Conservation (phyloP, 2,888 invertebrate species). For the Epirrhoe alternata region DNA sequence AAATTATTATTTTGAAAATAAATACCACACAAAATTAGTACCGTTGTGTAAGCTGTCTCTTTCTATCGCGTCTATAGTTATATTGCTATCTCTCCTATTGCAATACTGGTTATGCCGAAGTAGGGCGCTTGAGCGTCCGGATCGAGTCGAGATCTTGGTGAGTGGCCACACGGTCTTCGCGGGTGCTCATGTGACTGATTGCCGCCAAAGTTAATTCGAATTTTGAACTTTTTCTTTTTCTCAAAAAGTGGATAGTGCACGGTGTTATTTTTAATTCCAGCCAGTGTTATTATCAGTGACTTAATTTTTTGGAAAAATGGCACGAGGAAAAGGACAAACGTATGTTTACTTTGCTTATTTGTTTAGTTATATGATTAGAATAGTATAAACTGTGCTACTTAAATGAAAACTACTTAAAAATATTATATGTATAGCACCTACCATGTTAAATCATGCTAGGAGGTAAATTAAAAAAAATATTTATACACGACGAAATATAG, state of each 20-base stretch:
- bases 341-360: conserved; percentile 57
- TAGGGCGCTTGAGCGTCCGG: conserved; percentile 78
- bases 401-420: too few species aligned
- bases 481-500: not conserved
- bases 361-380: conserved; percentile 18
- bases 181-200: conserved; percentile 79
- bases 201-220: conserved; percentile 71
- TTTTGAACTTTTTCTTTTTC: conserved; percentile 55
- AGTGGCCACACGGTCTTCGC: conserved; percentile 79
- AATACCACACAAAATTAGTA: conserved; percentile 5
- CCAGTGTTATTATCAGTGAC: conserved; percentile 59
- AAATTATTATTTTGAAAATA: conserved; percentile 11
- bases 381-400: not conserved
- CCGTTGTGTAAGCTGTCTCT: conserved; percentile 50
- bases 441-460: not conserved
- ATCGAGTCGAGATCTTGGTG: conserved; percentile 79
- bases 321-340: conserved; percentile 71
- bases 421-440: too few species aligned
- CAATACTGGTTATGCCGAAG: conserved; percentile 76
- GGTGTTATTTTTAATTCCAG: conserved; percentile 50
- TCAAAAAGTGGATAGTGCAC: conserved; percentile 57
- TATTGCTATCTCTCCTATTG: conserved; percentile 66
- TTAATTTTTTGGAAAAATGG: conserved; percentile 62
- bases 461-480: not conserved
- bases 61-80: conserved; percentile 49